A percentile compares a stretch with the other conserved stretches of the same genome.
These are phyloP conservation scores for Leptodactylus fuscus DNA, from an alignment of 2,113 vertebrate species.

Conservation along the genomic window DNA sequence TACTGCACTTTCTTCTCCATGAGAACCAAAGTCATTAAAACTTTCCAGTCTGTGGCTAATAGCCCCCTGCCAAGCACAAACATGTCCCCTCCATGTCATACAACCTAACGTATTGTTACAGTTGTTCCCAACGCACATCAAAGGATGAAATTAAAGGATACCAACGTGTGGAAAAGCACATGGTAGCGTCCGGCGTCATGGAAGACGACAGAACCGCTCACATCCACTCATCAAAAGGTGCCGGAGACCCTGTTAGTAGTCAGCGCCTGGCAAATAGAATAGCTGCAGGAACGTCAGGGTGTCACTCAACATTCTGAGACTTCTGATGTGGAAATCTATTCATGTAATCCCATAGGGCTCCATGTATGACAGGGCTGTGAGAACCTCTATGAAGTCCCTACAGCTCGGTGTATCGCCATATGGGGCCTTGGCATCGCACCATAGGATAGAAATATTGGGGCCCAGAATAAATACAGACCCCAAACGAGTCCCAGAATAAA, in stretches of 20 bases:
- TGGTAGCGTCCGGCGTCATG: not conserved
- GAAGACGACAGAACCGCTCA: not conserved
- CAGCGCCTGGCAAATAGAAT: not conserved
- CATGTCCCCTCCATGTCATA: not conserved
- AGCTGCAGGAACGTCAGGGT: too few species aligned
- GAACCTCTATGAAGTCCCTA: not conserved
- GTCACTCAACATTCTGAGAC: not conserved
- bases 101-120: not conserved
- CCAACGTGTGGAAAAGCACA: not conserved
- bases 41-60: conserved; percentile 29
- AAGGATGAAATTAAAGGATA: not conserved
- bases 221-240: too few species aligned
- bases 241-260: too few species aligned
- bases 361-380: not conserved
- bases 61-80: conserved; percentile 1
- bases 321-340: not conserved
- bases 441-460: too few species aligned
- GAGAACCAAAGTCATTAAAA: conserved; percentile 25
- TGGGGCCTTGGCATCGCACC: too few species aligned
- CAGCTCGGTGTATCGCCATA: too few species aligned
- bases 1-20: conserved; percentile 11
- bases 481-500: too few species aligned
- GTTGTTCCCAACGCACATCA: not conserved
- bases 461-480: too few species aligned
- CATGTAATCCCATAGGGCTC: not conserved